Conservation (phyloP, 2,797 vertebrate species). For the Zenarchopterus dispar region DNA sequence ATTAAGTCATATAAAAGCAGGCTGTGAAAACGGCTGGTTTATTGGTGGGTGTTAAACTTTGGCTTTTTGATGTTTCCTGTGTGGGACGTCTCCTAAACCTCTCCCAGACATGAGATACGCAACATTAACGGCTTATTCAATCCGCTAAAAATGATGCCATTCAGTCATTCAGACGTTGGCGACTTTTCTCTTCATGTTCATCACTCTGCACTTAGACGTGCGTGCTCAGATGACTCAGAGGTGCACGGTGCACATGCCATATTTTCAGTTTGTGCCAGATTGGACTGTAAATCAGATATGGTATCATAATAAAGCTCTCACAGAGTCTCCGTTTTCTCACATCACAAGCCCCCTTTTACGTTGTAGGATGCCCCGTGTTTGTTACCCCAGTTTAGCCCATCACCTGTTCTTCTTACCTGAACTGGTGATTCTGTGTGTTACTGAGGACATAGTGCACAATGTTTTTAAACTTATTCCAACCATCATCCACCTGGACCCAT, state of each 20-base stretch:
- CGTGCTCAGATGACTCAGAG: background rate
- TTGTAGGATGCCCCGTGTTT: too few species aligned
- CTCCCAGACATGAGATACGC: background rate
- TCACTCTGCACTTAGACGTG: background rate
- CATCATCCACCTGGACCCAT: too few species aligned
- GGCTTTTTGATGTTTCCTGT: conserved; percentile 58
- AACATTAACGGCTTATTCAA: background rate
- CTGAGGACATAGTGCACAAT: too few species aligned
- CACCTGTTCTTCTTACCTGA: too few species aligned
- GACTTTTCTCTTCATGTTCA: background rate
- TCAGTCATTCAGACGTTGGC: background rate
- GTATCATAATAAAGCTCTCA: background rate
- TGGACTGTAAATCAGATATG: background rate
- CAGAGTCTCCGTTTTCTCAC: background rate
- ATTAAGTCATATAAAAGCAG: conserved; percentile 63
- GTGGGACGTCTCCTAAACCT: conserved; percentile 22
- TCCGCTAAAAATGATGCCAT: background rate
- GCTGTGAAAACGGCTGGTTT: conserved; percentile 61
- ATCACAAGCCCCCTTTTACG: background rate
- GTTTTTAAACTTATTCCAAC: too few species aligned
- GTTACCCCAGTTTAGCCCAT: too few species aligned
- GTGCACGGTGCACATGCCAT: background rate
- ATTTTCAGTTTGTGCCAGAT: background rate
- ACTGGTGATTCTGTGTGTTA: too few species aligned
- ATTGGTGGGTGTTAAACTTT: conserved; percentile 73